phyloP scores from a whole-genome alignment of 2,797 vertebrate genomes.

The Lutjanus campechanus region DNA sequence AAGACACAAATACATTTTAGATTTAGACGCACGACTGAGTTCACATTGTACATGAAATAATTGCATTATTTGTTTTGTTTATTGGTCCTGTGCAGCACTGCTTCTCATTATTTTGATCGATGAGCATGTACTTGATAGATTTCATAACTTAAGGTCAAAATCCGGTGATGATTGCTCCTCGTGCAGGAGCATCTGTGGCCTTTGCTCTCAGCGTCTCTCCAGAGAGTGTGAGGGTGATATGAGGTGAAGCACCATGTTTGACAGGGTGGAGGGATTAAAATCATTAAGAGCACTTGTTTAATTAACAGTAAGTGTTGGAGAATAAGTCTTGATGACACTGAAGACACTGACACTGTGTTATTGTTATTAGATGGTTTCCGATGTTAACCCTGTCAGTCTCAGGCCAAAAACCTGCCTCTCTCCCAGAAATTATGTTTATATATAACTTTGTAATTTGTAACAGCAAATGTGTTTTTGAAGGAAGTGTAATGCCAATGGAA shows the following conservation, averaged over 20 bases:
- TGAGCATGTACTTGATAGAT: conserved; percentile 22
- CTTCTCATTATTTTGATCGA: conserved; percentile 43
- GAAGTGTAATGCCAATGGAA: no score
- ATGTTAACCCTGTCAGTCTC: background rate
- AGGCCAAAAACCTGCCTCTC: background rate
- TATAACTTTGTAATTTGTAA: no score
- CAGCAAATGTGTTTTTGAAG: no score
- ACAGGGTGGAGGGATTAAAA: background rate
- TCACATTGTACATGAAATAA: conserved; percentile 35
- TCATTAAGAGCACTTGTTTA: background rate
- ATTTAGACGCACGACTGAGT: conserved; percentile 50
- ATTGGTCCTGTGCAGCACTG: background rate
- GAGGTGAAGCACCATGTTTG: background rate
- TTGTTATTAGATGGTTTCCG: background rate
- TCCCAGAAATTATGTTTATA: no score
- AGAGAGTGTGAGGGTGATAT: conserved; percentile 9
- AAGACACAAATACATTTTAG: conserved; percentile 43
- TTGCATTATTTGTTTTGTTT: conserved; percentile 58
- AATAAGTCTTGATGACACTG: background rate
- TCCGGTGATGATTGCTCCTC: conserved; percentile 24
- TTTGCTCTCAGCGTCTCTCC: conserved; percentile 5
- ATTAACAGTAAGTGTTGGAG: background rate
- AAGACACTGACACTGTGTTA: background rate
- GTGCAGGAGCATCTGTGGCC: background rate
- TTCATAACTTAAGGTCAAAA: conserved; percentile 35